Percentiles rank a stretch among this genome's conserved stretches.
phyloP scores from a whole-genome alignment of 35 echinoderm and acorn worm species.

The Diadema setosum region DNA sequence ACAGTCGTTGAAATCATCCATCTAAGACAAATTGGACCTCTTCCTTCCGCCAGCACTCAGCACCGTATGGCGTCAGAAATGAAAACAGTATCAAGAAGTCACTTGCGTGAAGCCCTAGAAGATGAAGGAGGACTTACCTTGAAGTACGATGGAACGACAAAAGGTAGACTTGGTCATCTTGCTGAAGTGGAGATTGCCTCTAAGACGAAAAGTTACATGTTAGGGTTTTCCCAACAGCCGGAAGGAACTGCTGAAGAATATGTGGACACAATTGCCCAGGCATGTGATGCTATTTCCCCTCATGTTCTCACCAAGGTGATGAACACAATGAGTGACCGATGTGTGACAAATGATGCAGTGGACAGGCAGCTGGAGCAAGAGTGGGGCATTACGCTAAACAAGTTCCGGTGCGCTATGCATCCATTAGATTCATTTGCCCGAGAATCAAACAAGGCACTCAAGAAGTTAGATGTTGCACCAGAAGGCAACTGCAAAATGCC shows the following conservation, averaged over 20 bases:
- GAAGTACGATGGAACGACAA: background rate
- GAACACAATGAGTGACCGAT: background rate
- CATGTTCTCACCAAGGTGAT: background rate
- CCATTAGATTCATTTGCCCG: background rate
- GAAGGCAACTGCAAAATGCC: background rate
- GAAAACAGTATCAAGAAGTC: no score
- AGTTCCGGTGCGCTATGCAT: background rate
- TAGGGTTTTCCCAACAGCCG: background rate
- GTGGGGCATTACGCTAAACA: no score
- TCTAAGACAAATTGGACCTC: no score
- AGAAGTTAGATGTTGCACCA: no score
- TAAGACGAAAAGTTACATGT: background rate
- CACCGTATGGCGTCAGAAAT: no score
- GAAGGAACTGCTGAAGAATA: background rate
- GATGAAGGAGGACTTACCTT: background rate
- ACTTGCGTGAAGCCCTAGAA: no score
- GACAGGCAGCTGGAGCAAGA: no score
- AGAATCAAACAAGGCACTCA: background rate
- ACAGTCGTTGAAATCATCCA: no score
- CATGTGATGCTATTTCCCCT: background rate
- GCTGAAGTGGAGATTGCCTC: background rate
- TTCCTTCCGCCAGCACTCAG: no score
- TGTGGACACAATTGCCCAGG: background rate
- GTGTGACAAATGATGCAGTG: no score
- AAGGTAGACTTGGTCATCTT: background rate